Conservation (phyloP, 2,888 invertebrate genomes). For the Acanthosepion esculentum region DNA sequence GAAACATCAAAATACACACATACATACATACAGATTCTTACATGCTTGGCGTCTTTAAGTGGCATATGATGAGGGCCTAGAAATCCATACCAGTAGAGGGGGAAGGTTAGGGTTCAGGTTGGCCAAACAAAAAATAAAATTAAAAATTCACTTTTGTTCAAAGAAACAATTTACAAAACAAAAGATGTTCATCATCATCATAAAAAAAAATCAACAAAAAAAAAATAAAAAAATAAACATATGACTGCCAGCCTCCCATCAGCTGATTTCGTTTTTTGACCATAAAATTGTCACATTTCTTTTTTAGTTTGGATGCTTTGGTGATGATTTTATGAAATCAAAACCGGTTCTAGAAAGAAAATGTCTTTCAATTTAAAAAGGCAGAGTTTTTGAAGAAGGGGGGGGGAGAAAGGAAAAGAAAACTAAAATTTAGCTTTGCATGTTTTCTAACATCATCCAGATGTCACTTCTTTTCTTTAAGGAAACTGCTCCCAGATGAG, state of each 20-base stretch:
- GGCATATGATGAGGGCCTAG: neutral
- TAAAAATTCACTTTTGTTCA: neutral
- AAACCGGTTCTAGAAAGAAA: neutral
- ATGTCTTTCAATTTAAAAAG: no score
- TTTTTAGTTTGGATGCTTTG: neutral
- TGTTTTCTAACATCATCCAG: neutral
- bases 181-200: no score
- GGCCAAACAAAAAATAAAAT: conserved; percentile 6
- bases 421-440: no score
- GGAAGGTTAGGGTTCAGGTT: neutral
- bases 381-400: no score
- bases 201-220: no score
- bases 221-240: neutral
- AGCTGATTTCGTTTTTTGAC: neutral
- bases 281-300: neutral
- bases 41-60: neutral
- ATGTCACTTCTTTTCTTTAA: neutral
- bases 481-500: neutral
- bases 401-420: no score
- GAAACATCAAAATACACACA: neutral
- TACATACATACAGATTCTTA: neutral
- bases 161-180: no score
- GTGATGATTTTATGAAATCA: neutral
- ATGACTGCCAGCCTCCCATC: neutral
- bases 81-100: neutral